Base-by-base conservation (phyloP, 1,140 invertebrate genomes). In the Oedothorax gibbosus region DNA sequence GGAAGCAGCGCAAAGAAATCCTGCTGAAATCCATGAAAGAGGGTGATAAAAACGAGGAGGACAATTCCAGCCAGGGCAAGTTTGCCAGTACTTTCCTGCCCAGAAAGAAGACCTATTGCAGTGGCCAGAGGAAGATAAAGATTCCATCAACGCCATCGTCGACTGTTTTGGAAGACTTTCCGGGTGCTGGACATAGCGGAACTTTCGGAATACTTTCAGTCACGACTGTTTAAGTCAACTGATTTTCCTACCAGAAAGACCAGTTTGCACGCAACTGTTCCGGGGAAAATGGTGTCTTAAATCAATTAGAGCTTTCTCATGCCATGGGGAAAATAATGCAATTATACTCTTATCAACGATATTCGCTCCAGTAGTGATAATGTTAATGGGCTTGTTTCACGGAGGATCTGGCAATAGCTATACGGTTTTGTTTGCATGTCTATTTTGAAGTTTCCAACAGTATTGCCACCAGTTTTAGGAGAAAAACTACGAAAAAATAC, bases 1-100 rank as follows among this genome's bases (percentile, higher is more conserved):
- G 93, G 7, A 92, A 93, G 87, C 90, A 84, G 6, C 71, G 81
- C 12, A 91, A 91, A 69, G 91, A 93, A 85, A 90, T 85, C 12
- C 9, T 87, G 15, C 86, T 87, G 62, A 75, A 86, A 51, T 71
- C 81, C 15, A 86, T 82, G 53, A 86, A 81, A 76, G 50, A 72
- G 4, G 14, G 50, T 7, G 83, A 87, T 7, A 72, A 85, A 49
- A 83, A 80, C 12, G 86, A 86, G 56, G 86, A 87, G 62, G 82
- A 85, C 11, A 65, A 77, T 69, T 85, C 82, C 10, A 76, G 72
- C 51, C 82, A 85, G 60, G 76, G 83, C 4, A 85, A 85, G 57
- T 64, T 64, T 11, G 49, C 21, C 20, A 82, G 69, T 57, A 73
- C 66, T 65, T 20, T 75, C 20, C 10, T 51, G 12, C 15, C 20